These are phyloP conservation scores for Heloderma charlesbogerti DNA, from an alignment of 2,113 vertebrate genomes.

Conservation along the genomic window DNA sequence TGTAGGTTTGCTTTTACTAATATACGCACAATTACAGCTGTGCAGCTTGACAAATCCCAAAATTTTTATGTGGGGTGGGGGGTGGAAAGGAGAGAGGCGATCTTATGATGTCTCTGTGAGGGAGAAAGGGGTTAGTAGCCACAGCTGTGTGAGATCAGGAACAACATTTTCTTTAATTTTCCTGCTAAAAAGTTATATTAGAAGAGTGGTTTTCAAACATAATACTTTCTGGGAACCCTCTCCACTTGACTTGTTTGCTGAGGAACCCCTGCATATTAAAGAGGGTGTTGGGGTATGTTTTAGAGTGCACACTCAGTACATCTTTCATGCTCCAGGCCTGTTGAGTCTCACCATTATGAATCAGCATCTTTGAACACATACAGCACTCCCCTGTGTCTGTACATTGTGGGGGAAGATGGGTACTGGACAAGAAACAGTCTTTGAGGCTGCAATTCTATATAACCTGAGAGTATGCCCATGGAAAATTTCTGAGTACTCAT, in stretches of 20 bases:
- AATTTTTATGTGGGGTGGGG: neutral
- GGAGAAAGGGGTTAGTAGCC: neutral
- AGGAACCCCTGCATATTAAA: neutral
- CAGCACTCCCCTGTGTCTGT: neutral
- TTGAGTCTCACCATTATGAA: neutral
- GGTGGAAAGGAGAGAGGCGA: neutral
- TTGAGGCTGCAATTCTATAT: neutral
- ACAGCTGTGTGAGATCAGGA: neutral
- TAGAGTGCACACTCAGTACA: neutral
- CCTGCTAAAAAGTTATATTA: neutral
- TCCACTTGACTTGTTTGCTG: neutral
- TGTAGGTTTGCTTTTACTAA: neutral
- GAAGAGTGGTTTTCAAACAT: neutral
- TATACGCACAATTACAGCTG: neutral
- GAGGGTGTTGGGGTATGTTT: neutral
- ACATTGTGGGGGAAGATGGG: neutral
- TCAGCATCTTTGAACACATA: neutral
- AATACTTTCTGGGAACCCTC: neutral
- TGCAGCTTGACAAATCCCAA: neutral
- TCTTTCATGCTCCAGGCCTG: neutral
- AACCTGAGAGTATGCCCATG: neutral
- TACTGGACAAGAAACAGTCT: neutral
- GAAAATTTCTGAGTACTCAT: neutral
- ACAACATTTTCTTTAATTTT: neutral
- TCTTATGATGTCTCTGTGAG: neutral